phyloP scores from a whole-genome alignment of 1,140 invertebrate genomes.

The Caenorhabditis elegans region DNA sequence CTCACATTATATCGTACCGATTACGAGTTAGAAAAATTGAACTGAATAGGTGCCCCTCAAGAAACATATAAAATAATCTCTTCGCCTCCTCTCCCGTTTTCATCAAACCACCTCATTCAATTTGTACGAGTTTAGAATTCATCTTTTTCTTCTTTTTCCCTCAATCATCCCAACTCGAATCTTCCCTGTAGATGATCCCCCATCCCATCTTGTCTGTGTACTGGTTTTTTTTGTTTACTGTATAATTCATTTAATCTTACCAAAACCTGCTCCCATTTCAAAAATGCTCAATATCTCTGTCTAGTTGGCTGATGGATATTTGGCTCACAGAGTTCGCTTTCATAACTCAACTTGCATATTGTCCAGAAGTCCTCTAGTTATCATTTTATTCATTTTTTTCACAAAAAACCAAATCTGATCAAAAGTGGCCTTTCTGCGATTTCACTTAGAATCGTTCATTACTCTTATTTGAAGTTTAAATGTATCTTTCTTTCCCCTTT shows the following conservation, averaged over 20 bases:
- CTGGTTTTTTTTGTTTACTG: slow-evolving; percentile 1
- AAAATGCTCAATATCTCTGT: slow-evolving; percentile 1
- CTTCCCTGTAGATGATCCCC: slow-evolving; percentile 1
- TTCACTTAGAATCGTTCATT: slow-evolving; percentile 1
- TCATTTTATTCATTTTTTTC: not conserved
- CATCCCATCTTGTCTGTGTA: not conserved
- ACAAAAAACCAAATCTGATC: no score
- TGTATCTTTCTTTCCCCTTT: not conserved
- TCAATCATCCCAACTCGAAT: not conserved
- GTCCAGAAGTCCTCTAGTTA: slow-evolving; percentile 13
- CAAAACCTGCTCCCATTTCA: not conserved
- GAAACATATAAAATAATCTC: not conserved
- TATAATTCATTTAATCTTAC: not conserved
- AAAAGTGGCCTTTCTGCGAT: slow-evolving; percentile 26
- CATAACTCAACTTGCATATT: slow-evolving; percentile 12
- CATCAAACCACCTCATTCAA: slow-evolving; percentile 9
- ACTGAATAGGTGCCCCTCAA: slow-evolving; percentile 14
- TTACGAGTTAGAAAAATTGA: slow-evolving; percentile 31
- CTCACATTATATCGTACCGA: slow-evolving; percentile 9
- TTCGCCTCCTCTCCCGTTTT: not conserved
- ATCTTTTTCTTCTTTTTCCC: not conserved
- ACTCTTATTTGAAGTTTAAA: not conserved
- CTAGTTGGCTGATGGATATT: not conserved
- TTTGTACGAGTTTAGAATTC: slow-evolving; percentile 15
- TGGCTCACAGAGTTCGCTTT: slow-evolving; percentile 11